Conservation (phyloP, 2,113 vertebrate genomes). For the Cyphomyrus discorhynchus region DNA sequence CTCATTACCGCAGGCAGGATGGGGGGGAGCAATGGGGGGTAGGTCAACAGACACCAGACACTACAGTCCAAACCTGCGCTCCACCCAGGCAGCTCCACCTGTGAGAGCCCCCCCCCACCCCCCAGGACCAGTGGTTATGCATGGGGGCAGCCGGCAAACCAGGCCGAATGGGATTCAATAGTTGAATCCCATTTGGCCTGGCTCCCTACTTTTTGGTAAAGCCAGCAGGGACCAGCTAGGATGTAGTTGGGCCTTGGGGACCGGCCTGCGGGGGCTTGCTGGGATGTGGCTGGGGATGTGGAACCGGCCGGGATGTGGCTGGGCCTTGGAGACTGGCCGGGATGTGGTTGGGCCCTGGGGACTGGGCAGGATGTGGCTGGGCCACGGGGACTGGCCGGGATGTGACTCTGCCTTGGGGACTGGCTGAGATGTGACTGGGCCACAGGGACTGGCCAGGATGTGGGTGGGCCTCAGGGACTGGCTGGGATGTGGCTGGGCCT, state of each 20-base stretch:
- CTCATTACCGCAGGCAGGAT: conserved; percentile 17
- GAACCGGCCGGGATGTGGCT: not conserved
- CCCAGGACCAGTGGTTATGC: not conserved
- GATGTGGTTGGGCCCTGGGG: not conserved
- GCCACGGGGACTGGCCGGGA: not conserved
- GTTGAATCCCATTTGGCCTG: too few relatives aligned
- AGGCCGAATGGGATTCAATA: not conserved
- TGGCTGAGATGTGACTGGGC: too few relatives aligned
- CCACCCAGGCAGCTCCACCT: not conserved
- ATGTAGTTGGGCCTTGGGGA: not conserved
- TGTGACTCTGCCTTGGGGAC: too few relatives aligned
- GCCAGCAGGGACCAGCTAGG: too few relatives aligned
- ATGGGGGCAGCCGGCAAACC: not conserved
- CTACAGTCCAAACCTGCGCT: not conserved
- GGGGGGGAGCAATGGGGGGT: not conserved
- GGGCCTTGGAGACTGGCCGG: not conserved
- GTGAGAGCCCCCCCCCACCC: not conserved
- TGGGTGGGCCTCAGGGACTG: too few relatives aligned
- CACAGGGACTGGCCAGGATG: too few relatives aligned
- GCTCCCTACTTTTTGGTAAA: too few relatives aligned
- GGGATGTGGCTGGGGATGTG: not conserved
- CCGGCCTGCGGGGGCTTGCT: not conserved
- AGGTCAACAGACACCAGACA: conserved; percentile 21
- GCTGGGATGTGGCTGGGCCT: too few relatives aligned
- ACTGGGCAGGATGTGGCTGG: not conserved